Base-by-base conservation (phyloP, 1,140 invertebrate genomes). In the Pachyrhynchus sulphureomaculatus region DNA sequence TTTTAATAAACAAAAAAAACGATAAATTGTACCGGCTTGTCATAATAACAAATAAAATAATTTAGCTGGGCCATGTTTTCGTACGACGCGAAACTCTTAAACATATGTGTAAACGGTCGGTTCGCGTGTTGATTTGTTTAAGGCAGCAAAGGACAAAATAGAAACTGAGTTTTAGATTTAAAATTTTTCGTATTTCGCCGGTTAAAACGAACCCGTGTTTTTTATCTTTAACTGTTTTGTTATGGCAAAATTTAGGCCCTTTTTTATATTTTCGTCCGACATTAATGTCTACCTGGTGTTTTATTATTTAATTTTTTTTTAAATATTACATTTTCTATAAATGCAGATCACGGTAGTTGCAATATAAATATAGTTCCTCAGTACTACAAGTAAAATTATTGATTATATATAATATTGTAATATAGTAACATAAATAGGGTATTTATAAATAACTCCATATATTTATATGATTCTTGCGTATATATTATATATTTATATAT, bases 101-200 rank as follows among this genome's bases (percentile, higher is more conserved):
- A 48, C n/a, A 48, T 29, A 48, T 48, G 45, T 26, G 23, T 48
- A 32, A 48, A 48, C n/a, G n/a, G n/a, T n/a, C 26, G 24, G 13
- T 23, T 48, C 45, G 45, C 45, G 34, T 53, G 51, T 53, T 53
- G 51, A 53, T 53, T 53, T 53, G 51, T 53, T 53, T 20, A 32
- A n/a, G n/a, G 48, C 48, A 23, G 48, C 20, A 41, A 53, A 53
- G 41, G 51, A n/a, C 51, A 42, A 53, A 53, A 53, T 32, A 36
- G 51, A 32, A 53, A 53, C 39, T 34, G 51, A 53, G 51, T 53
- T 53, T 53, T n/a, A n/a, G n/a, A 53, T 53, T 53, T 24, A 53
- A 53, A 53, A n/a, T n/a, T 53, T 53, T 41, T 34, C 34, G 23
- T 13, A 26, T 53, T 53, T 53, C n/a, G 29, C 51, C 37, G 51